Percentiles rank a stretch among this genome's conserved stretches.
Evolutionary conservation across 2,797 vertebrate species (phyloP).

Genomic region (Dendrocincla fuliginosa): DNA sequence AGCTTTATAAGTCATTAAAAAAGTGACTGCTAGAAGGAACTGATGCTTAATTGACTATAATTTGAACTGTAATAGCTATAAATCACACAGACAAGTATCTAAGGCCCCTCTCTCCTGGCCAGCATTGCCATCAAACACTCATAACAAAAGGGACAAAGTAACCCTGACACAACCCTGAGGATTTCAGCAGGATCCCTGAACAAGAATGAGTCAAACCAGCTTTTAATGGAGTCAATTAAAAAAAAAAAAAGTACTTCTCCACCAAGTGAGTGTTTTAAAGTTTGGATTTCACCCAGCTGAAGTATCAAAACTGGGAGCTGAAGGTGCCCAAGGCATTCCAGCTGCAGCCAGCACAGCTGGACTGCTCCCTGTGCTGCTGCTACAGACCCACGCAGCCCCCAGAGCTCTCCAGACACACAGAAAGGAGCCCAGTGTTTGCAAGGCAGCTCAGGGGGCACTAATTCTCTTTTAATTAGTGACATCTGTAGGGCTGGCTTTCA

Average conservation of each 20-base stretch:
- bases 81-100: not conserved
- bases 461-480: not conserved
- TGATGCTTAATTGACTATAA: not conserved
- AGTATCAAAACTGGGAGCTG: not conserved
- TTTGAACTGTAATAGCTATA: not conserved
- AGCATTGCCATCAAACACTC: not conserved
- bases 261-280: not conserved
- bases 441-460: not conserved
- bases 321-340: not conserved
- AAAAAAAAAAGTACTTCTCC: not conserved
- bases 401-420: not conserved
- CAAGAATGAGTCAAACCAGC: not conserved
- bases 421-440: not conserved
- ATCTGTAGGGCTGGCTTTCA: not conserved
- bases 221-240: not conserved
- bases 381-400: rapidly evolving
- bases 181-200: not conserved
- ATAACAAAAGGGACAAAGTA: not conserved
- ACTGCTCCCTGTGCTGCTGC: not conserved
- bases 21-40: not conserved
- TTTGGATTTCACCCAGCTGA: not conserved
- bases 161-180: not conserved
- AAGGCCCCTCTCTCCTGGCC: not conserved
- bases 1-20: not conserved
- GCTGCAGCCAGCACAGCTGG: not conserved